These are phyloP conservation scores for Chaetops frenatus DNA, from an alignment of 2,113 vertebrate genomes.

Conservation along the genomic window DNA sequence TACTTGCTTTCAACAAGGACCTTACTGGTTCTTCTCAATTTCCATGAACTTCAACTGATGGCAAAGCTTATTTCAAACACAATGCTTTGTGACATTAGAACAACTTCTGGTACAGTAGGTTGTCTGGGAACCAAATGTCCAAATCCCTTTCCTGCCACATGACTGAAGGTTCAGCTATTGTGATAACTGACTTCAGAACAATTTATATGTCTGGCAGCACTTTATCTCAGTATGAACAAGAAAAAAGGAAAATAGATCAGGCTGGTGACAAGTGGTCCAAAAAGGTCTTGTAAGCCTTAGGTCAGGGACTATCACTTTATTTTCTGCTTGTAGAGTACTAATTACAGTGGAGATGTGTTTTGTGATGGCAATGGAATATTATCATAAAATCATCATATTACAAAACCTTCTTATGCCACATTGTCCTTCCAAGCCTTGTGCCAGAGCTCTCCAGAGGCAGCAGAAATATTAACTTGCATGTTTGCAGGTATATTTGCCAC, in stretches of 20 bases:
- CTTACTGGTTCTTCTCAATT: background rate
- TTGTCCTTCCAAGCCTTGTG: background rate
- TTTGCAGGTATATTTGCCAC: background rate
- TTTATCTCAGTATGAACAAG: background rate
- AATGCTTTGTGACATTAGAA: background rate
- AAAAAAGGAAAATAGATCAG: background rate
- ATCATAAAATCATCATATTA: background rate
- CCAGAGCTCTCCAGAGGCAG: background rate
- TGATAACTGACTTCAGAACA: background rate
- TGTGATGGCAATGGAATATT: background rate
- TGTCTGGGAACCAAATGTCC: background rate
- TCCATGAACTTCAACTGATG: background rate
- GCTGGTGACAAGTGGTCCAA: background rate
- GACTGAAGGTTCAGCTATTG: background rate
- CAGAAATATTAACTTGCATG: background rate
- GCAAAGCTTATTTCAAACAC: background rate
- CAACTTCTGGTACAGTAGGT: background rate
- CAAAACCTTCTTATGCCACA: rapidly evolving
- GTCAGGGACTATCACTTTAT: background rate
- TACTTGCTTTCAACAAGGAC: background rate
- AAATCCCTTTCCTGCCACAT: background rate
- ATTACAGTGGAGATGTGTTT: background rate
- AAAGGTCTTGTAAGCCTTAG: background rate
- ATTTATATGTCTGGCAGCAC: background rate
- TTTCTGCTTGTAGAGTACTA: background rate